Evolutionary conservation across 2,113 vertebrate genomes (phyloP), one percentile per base, ranked within the genome.

Genomic region (Crotalus tigris): DNA sequence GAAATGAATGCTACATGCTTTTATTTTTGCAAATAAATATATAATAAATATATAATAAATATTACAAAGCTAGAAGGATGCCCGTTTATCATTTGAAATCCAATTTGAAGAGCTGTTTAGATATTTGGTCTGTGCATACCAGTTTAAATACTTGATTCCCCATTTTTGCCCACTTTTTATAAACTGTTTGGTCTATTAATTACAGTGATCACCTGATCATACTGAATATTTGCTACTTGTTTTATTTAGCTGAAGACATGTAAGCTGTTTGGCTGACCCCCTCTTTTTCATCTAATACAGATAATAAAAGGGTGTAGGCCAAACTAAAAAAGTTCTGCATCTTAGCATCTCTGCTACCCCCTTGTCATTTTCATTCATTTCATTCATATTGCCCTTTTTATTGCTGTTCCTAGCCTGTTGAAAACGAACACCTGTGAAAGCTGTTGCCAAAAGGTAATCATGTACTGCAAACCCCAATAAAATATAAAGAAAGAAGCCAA

Each of bases 401-500:
- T 44, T 58, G 87, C 33, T 88, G 53, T n/a, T 46, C 6, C 7
- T 53, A 46, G 24, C 90, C 81, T 49, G 75, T 89, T 93, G 92
- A 88, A 95, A 94, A 64, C 19, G 89, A 92, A 95, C 94, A 97
- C 95, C 96, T 97, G 96, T 6, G 94, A 95, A 96, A 94, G 33
- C 29, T 89, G 95, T 96, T 97, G 95, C 94, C 39, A 6, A 96
- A 92, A 97, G 95, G 92, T 94, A 96, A 92, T 90, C 93, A 92
- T n/a, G 92, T 94, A 94, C 93, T 96, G 91, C 92, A 94, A 95
- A 95, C 95, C 94, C 94, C 91, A 93, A 95, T 92, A 94, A 96
- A 97, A 97, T 94, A 91, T 95, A 88, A 91, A 97, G 51, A 96
- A 39, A 51, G 33, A 91, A 92, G 95, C 94, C 97, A 97, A 97